Base-by-base conservation (phyloP, 35 echinoderm and acorn worm genomes). In the Heliocidaris erythrogramma region DNA sequence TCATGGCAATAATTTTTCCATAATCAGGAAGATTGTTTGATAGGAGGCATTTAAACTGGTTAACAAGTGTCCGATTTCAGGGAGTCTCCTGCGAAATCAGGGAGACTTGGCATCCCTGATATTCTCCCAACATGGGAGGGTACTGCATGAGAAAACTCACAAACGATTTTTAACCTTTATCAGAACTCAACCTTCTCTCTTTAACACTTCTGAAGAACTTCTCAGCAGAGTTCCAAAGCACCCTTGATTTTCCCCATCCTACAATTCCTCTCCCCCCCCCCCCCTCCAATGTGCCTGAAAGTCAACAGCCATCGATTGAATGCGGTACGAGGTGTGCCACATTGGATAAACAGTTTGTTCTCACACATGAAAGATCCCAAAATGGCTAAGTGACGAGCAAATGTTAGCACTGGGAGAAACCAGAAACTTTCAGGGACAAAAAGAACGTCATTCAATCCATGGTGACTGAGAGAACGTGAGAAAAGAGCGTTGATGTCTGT, bases 341-440 rank as follows among this genome's bases (percentile, higher is more conserved):
- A 78, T 24, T 78, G 65, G 65, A 78, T 78, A 78, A 78, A 78
- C 65, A 78, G 65, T 78, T 78, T 78, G 65, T 78, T 78, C 65
- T 7, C 65, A 21, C 65, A 78, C 65, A 78, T 78, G 21, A 78
- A 78, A 21, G 65, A 78, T 78, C 65, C 14, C 65, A 78, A 78
- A 78, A 78, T 78, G 65, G 65, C 65, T 78, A 78, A 78, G 65
- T 78, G 65, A 78, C 27, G 65, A 78, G 27, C 65, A 78, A 78
- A 78, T 78, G 65, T 78, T 78, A 24, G 27, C 18, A 21, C 27
- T 78, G 65, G 65, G 5, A 78, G 65, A 78, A 78, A 78, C 65
- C 65, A 78, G n/a, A 78, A 78, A 78, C 65, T 78, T 78, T 78
- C 65, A 78, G 65, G 65, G 65, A 78, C 65, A 27, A 78, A n/a